Base-by-base conservation (phyloP, 2,113 vertebrate species). In the Monarcha castaneiventris region DNA sequence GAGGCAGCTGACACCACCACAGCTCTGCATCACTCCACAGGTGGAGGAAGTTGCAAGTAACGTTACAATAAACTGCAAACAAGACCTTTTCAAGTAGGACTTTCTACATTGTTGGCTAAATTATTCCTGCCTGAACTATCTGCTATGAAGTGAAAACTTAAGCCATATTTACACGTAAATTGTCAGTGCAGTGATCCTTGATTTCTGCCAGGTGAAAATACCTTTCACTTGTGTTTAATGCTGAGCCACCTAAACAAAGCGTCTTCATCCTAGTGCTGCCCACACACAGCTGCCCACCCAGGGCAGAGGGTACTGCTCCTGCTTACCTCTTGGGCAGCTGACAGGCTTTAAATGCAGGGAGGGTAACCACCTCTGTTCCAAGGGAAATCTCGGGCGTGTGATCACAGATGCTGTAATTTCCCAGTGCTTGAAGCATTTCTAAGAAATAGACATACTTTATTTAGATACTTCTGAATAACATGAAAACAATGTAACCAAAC, bases 1-100 rank as follows among this genome's bases (percentile, higher is more conserved):
- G 63, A 75, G 54, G 33, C 2, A 25, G 18, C 26, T 9, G 3
- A 19, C 8, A 9, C 25, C 0, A 3, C 26, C 6, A 1, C 0
- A 0, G 55, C 6, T 43, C 58, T 82, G 9, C 1, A 3, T 7
- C 4, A 0, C 63, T 67, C 39, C 35, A n/a, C 74, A 62, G 23
- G 17, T 29, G 33, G 48, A 81, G 55, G 37, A 77, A 72, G 16
- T 18, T 86, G 62, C 54, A 33, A 44, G 22, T 55, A 61, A 26
- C 5, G 1, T 43, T 87, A 35, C 37, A 54, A 39, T 16, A 15
- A 87, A 48, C 23, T 19, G 2, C 58, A 62, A 39, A n/a, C 6
- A 3, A 14, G 16, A 22, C 30, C 41, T 84, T 55, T 73, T 29
- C 27, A 76, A 84, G 18, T 33, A 33, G 33, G 49, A 11, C 17